Evolutionary conservation across 2,113 vertebrate genomes (phyloP).

Genomic region (Salvelinus alpinus): DNA sequence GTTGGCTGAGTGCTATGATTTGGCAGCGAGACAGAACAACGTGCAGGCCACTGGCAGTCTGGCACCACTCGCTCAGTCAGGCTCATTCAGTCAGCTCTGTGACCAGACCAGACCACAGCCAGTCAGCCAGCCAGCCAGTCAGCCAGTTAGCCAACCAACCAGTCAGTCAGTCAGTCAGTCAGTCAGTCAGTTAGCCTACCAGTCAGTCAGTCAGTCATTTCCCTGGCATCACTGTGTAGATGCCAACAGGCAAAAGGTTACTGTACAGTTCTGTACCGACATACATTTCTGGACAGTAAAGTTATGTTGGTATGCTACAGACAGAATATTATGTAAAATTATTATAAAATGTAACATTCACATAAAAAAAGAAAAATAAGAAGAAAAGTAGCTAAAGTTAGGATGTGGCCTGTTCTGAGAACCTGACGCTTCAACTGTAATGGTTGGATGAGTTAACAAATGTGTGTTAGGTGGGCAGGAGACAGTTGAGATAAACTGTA

Average conservation of each 20-base stretch:
- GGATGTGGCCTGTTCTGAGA: too few species aligned
- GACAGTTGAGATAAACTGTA: conserved; percentile 56
- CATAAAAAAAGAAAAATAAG: too few species aligned
- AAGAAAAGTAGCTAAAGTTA: too few species aligned
- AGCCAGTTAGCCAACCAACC: background rate
- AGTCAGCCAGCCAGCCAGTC: conserved; percentile 10
- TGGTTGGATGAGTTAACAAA: conserved; percentile 55
- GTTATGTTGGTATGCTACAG: too few species aligned
- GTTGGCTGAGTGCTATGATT: conserved; percentile 38
- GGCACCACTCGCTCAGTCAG: conserved; percentile 28
- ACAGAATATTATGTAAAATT: too few species aligned
- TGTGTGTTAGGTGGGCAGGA: conserved; percentile 48
- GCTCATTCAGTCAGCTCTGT: too few species aligned
- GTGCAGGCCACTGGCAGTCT: conserved; percentile 40
- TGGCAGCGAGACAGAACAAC: conserved; percentile 29
- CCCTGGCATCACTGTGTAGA: too few species aligned
- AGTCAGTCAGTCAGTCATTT: background rate
- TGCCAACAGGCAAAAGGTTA: conserved; percentile 24
- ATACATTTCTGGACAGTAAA: too few species aligned
- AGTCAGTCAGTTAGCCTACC: conserved; percentile 4
- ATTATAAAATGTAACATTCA: too few species aligned
- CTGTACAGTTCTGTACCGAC: too few species aligned
- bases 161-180: conserved; percentile 14
- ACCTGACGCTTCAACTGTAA: background rate
- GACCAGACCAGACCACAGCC: too few species aligned